phyloP scores from a whole-genome alignment of 2,113 vertebrate species.

The Xyrauchen texanus region DNA sequence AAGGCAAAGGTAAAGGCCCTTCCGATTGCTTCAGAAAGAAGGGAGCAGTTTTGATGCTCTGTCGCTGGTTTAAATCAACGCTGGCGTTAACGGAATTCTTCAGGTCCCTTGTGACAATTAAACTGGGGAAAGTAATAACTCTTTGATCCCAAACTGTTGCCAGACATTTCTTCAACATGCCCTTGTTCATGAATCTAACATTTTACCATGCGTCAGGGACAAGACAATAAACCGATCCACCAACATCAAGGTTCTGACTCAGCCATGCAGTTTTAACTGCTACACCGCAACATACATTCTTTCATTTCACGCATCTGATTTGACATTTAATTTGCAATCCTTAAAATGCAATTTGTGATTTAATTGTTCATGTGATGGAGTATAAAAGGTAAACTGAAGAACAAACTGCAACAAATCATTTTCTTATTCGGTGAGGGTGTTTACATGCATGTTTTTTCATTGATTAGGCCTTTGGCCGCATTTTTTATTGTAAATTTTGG shows the following conservation, averaged over 20 bases:
- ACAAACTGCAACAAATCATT: neutral
- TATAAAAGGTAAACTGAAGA: neutral
- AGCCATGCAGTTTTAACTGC: slow-evolving; percentile 14
- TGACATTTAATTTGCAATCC: neutral
- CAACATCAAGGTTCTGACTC: slow-evolving; percentile 31
- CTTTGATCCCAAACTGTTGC: slow-evolving; percentile 28
- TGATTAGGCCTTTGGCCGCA: too few relatives aligned
- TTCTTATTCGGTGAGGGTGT: neutral
- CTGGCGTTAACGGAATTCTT: slow-evolving; percentile 28
- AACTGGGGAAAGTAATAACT: slow-evolving; percentile 31
- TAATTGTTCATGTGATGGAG: neutral
- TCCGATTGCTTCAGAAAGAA: slow-evolving; percentile 6
- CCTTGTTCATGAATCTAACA: slow-evolving; percentile 29
- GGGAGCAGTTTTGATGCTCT: neutral
- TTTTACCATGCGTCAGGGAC: slow-evolving; percentile 40
- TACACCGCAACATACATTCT: slow-evolving; percentile 1
- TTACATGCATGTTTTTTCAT: neutral
- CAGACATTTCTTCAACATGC: slow-evolving; percentile 37
- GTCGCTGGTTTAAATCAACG: slow-evolving; percentile 14
- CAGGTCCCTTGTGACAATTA: slow-evolving; percentile 16
- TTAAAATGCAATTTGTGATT: neutral
- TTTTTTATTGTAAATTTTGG: too few relatives aligned
- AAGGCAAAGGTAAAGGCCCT: slow-evolving; percentile 26
- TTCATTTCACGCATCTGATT: neutral
- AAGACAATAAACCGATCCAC: slow-evolving; percentile 40